A percentile compares a stretch with the other conserved stretches of the same genome.
phyloP scores from a whole-genome alignment of 2,113 vertebrate species.

The Castor canadensis region DNA sequence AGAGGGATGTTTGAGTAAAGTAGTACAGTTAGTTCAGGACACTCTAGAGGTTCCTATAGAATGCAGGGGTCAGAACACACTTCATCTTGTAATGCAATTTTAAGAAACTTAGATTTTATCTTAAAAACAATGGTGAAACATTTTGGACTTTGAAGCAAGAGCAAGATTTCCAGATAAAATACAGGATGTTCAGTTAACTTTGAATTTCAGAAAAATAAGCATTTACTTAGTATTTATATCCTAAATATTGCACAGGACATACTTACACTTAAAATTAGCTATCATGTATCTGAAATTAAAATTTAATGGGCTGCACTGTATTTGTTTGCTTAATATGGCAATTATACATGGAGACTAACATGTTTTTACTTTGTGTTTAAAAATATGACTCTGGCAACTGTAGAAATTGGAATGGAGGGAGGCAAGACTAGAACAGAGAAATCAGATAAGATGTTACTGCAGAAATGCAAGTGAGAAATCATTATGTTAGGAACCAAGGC shows the following conservation, averaged over 20 bases:
- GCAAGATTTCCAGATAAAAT: slow-evolving; percentile 21
- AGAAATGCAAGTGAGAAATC: neutral
- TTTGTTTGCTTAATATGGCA: slow-evolving; percentile 41
- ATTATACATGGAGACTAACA: neutral
- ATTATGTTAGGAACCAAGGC: neutral
- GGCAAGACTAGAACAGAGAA: neutral
- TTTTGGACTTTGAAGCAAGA: slow-evolving; percentile 10
- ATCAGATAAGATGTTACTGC: neutral
- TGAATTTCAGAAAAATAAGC: slow-evolving; percentile 48
- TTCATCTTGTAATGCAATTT: neutral
- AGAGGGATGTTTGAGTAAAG: neutral
- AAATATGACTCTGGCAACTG: slow-evolving; percentile 8
- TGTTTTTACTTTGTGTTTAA: neutral
- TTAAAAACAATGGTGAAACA: neutral
- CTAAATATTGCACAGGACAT: neutral
- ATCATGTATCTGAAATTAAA: slow-evolving; percentile 44
- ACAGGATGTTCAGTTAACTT: slow-evolving; percentile 1
- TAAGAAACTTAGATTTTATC: neutral
- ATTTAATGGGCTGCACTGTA: neutral
- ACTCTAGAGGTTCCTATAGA: neutral
- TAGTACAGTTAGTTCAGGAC: neutral
- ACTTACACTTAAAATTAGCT: slow-evolving; percentile 30
- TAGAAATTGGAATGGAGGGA: neutral
- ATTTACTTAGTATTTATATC: neutral
- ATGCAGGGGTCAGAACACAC: neutral